Evolutionary conservation across 1,140 invertebrate genomes (phyloP).

Genomic region (Cotesia typhae): DNA sequence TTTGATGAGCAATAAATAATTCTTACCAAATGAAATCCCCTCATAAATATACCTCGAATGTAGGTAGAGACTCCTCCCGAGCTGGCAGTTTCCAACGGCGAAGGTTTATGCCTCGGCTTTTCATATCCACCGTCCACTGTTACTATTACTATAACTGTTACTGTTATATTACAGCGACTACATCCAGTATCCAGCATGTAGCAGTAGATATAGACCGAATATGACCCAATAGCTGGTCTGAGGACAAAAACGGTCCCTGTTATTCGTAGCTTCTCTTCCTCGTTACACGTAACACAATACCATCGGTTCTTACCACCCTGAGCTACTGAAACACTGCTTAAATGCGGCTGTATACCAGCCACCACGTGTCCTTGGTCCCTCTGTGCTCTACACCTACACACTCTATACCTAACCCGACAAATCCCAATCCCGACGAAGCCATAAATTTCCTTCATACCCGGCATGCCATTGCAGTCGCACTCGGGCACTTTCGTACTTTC

Average conservation of each 20-base stretch:
- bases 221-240: neutral
- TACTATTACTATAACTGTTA: too few species aligned
- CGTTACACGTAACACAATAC: conserved; percentile 20
- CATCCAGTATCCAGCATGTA: too few species aligned
- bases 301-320: neutral
- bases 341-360: conserved; percentile 20
- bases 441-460: conserved; percentile 30
- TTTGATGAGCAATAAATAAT: conserved; percentile 42
- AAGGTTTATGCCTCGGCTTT: conserved; percentile 30
- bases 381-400: neutral
- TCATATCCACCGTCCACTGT: conserved; percentile 23
- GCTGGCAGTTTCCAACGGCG: neutral
- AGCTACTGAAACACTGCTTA: conserved; percentile 23
- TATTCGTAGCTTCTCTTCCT: neutral
- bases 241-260: conserved; percentile 1
- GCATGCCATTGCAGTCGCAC: conserved; percentile 27
- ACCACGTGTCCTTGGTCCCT: conserved; percentile 26
- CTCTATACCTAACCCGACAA: too few species aligned
- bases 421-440: conserved; percentile 34
- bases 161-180: too few species aligned
- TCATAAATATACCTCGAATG: conserved; percentile 38
- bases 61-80: conserved; percentile 9
- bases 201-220: neutral
- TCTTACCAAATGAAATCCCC: conserved; percentile 39
- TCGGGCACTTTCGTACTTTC: conserved; percentile 36